Percentiles rank a stretch among this genome's conserved stretches.
Evolutionary conservation across 92 coral and sea anemone species (phyloP).

Genomic region (Nematostella vectensis): DNA sequence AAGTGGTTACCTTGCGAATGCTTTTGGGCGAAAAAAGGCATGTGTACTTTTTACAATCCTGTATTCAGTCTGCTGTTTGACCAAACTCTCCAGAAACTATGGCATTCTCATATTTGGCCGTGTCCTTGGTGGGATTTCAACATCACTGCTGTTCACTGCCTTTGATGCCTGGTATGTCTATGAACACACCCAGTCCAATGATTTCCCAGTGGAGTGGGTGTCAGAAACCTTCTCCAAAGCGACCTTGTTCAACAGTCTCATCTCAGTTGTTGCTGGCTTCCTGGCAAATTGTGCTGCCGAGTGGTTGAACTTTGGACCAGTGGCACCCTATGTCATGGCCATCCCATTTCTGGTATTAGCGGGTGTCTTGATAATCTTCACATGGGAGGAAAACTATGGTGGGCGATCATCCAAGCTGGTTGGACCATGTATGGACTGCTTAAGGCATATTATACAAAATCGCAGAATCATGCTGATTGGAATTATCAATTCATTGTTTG

Average conservation of each 20-base stretch:
- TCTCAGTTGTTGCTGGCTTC: slow-evolving; percentile 79
- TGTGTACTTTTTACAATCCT: slow-evolving; percentile 81
- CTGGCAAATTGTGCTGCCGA: slow-evolving; percentile 78
- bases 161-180: slow-evolving; percentile 96
- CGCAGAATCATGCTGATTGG: slow-evolving; percentile 74
- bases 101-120: slow-evolving; percentile 78
- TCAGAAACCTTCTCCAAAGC: slow-evolving; percentile 89
- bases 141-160: slow-evolving; percentile 84
- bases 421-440: slow-evolving; percentile 82
- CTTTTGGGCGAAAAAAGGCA: slow-evolving; percentile 88
- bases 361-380: slow-evolving; percentile 60
- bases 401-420: slow-evolving; percentile 59
- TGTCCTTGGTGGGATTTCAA: slow-evolving; percentile 90
- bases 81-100: slow-evolving; percentile 84
- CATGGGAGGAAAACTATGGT: slow-evolving; percentile 99
- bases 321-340: slow-evolving; percentile 90
- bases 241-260: slow-evolving; percentile 80
- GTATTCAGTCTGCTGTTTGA: slow-evolving; percentile 82
- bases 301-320: slow-evolving; percentile 92
- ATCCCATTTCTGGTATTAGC: slow-evolving; percentile 78
- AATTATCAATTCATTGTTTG: slow-evolving; percentile 80
- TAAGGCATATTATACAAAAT: slow-evolving; percentile 81
- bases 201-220: slow-evolving; percentile 91
- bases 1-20: slow-evolving; percentile 77
- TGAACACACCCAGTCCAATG: slow-evolving; percentile 90